phyloP scores from a whole-genome alignment of 2,113 vertebrate genomes.

The Jacana jacana region DNA sequence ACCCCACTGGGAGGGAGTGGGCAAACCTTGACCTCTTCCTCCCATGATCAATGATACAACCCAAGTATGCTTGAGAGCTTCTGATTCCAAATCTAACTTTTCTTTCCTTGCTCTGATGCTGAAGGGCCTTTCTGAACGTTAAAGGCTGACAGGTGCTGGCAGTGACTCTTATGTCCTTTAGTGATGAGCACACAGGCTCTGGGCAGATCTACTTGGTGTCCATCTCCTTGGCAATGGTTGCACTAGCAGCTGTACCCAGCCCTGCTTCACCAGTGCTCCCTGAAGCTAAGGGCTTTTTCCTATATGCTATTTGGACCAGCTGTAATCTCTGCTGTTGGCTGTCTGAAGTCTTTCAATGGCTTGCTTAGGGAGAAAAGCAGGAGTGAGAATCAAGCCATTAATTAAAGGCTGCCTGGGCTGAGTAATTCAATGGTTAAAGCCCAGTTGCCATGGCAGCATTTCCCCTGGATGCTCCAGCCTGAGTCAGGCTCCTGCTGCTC shows the following conservation, averaged over 20 bases:
- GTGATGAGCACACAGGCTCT: background rate
- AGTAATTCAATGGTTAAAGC: background rate
- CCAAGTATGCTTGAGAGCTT: background rate
- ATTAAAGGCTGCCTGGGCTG: slow-evolving; percentile 5
- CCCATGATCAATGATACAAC: background rate
- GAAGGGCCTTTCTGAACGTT: background rate
- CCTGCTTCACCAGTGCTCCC: background rate
- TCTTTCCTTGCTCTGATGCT: background rate
- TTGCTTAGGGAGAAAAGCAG: background rate
- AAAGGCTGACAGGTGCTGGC: background rate
- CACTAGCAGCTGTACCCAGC: background rate
- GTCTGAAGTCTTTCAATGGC: background rate
- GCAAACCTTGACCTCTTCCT: background rate
- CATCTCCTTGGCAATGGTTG: background rate
- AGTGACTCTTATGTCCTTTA: background rate
- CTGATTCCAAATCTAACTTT: background rate
- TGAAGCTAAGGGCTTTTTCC: background rate
- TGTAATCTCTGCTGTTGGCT: background rate
- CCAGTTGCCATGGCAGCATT: background rate
- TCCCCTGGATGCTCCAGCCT: slow-evolving; percentile 10
- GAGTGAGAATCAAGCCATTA: background rate
- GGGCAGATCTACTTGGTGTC: background rate
- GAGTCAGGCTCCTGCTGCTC: background rate
- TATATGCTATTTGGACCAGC: fast-evolving
- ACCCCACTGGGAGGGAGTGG: background rate